phyloP scores from a whole-genome alignment of 2,888 invertebrate species.

The Drosophila eohydei region DNA sequence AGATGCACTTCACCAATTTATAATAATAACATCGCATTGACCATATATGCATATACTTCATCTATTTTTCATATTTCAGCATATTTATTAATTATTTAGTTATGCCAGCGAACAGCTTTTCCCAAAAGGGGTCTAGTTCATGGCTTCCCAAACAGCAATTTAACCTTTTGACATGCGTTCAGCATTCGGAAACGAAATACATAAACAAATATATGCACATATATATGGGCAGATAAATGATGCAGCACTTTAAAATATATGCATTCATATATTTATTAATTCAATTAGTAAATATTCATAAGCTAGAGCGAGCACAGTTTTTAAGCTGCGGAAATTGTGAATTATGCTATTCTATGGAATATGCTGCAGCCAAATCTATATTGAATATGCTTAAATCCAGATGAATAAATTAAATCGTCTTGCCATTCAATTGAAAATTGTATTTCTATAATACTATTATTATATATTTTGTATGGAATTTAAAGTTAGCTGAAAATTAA shows the following conservation, averaged over 20 bases:
- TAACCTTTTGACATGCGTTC: conserved; percentile 57
- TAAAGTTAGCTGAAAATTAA: neutral
- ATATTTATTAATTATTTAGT: conserved; percentile 65
- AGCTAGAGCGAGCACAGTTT: conserved; percentile 30
- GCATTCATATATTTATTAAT: conserved; percentile 49
- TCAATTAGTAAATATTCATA: conserved; percentile 62
- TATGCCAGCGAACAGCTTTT: conserved; percentile 18
- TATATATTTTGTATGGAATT: neutral
- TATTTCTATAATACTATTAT: neutral
- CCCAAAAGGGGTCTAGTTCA: conserved; percentile 21
- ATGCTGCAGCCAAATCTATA: conserved; percentile 9
- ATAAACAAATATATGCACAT: neutral
- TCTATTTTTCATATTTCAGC: conserved; percentile 37
- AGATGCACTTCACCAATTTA: conserved; percentile 4
- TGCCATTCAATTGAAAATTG: neutral
- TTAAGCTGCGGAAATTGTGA: conserved; percentile 51
- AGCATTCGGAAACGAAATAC: conserved; percentile 24
- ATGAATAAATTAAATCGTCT: conserved; percentile 21
- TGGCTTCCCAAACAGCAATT: conserved; percentile 25
- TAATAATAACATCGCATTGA: conserved; percentile 40
- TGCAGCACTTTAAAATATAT: conserved; percentile 34
- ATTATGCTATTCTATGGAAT: conserved; percentile 40
- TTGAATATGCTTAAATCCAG: conserved; percentile 13
- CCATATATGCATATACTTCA: neutral
- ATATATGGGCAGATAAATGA: conserved; percentile 31